Evolutionary conservation across 2,888 invertebrate genomes (phyloP).

Genomic region (Drosophila pseudotalamancana): DNA sequence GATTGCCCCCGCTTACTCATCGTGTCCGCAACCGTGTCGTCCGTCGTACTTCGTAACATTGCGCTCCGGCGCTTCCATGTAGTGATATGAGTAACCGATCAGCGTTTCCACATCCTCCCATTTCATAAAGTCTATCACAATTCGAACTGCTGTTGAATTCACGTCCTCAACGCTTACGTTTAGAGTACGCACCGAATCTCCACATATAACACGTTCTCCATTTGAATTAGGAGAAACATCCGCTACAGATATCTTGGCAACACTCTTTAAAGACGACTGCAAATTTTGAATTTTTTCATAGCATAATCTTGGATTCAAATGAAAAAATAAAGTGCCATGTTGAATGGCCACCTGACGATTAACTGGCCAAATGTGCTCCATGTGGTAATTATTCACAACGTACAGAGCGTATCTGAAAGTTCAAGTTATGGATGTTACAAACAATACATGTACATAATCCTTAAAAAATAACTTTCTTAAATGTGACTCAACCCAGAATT

Average conservation of each 20-base stretch:
- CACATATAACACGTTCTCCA: conserved; percentile 94
- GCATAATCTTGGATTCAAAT: conserved; percentile 90
- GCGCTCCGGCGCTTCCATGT: conserved; percentile 89
- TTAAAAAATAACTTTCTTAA: not conserved
- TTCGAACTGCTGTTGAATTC: conserved; percentile 85
- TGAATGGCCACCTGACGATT: conserved; percentile 85
- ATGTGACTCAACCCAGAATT: no score
- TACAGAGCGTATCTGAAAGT: conserved; percentile 85
- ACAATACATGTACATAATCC: no score
- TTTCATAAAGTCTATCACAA: conserved; percentile 88
- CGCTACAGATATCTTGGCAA: conserved; percentile 52
- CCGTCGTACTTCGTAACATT: conserved; percentile 95
- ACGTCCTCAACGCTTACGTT: conserved; percentile 83
- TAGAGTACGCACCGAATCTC: conserved; percentile 34
- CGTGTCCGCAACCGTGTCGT: conserved; percentile 95
- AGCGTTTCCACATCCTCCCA: conserved; percentile 90
- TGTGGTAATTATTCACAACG: conserved; percentile 88
- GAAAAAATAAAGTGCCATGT: conserved; percentile 87
- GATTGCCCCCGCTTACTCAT: conserved; percentile 85
- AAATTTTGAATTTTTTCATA: conserved; percentile 86
- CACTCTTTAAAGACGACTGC: conserved; percentile 73
- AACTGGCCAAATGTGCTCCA: conserved; percentile 87
- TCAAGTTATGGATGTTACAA: not conserved
- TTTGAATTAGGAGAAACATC: conserved; percentile 88
- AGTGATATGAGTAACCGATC: conserved; percentile 95